Evolutionary conservation across 2,888 invertebrate genomes (phyloP).

Genomic region (Rhamphomyia laevipes): DNA sequence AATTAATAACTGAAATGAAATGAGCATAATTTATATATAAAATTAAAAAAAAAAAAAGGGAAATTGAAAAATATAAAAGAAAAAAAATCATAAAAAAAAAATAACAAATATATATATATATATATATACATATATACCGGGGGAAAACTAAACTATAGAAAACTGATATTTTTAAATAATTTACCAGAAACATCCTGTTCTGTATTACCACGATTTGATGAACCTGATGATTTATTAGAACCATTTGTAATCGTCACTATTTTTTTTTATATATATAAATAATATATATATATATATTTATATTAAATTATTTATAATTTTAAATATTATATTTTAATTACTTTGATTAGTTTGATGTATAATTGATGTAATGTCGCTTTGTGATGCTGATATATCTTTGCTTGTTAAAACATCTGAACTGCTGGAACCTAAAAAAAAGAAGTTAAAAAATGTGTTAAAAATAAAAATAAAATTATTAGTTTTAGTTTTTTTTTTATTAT

Average conservation of each 20-base stretch:
- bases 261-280: not conserved
- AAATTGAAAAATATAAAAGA: conserved; percentile 4
- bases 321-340: conserved; percentile 11
- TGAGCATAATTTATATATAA: conserved; percentile 11
- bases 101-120: conserved; percentile 4
- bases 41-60: conserved; percentile 8
- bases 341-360: conserved; percentile 39
- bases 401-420: conserved; percentile 38
- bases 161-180: conserved; percentile 16
- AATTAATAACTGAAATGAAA: conserved; percentile 32
- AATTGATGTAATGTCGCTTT: conserved; percentile 39
- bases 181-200: conserved; percentile 36
- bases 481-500: not conserved
- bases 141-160: not conserved
- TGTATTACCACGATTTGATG: conserved; percentile 37
- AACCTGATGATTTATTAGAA: conserved; percentile 37
- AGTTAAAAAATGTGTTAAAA: not conserved
- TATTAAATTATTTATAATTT: not conserved
- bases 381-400: conserved; percentile 39
- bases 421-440: conserved; percentile 28
- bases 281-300: not conserved
- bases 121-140: conserved; percentile 3
- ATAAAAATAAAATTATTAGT: not conserved
- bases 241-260: conserved; percentile 35
- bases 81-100: conserved; percentile 5